Percentiles rank a stretch among this genome's conserved stretches.
Evolutionary conservation across 1,140 invertebrate genomes (phyloP).

Genomic region (Ephestia elutella): DNA sequence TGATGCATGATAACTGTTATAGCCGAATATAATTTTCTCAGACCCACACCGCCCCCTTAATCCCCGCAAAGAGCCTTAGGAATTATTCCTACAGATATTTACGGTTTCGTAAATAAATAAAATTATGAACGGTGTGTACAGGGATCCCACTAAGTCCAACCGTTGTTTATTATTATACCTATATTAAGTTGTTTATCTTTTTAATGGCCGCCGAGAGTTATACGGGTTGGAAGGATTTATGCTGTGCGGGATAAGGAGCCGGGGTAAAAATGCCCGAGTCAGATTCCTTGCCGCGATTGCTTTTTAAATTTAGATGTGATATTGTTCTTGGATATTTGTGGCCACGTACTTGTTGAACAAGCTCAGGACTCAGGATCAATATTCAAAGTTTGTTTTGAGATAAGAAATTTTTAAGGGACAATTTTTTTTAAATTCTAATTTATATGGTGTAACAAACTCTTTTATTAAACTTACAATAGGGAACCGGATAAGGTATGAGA

Average conservation of each 20-base stretch:
- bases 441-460: too few relatives aligned
- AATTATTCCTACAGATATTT: slow-evolving; percentile 72
- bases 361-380: background rate
- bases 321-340: slow-evolving; percentile 28
- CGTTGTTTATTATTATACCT: slow-evolving; percentile 71
- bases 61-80: slow-evolving; percentile 72
- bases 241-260: slow-evolving; percentile 55
- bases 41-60: slow-evolving; percentile 65
- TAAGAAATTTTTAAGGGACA: too few relatives aligned
- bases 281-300: slow-evolving; percentile 64
- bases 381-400: background rate
- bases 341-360: background rate
- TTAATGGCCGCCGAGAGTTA: slow-evolving; percentile 69
- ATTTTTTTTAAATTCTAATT: too few relatives aligned
- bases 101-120: slow-evolving; percentile 72
- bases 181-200: slow-evolving; percentile 74
- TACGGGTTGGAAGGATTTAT: slow-evolving; percentile 67
- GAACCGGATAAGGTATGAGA: too few relatives aligned
- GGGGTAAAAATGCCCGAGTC: slow-evolving; percentile 52
- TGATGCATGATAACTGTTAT: slow-evolving; percentile 75
- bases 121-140: slow-evolving; percentile 65
- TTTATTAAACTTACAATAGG: too few relatives aligned
- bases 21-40: slow-evolving; percentile 73
- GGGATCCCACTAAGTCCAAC: slow-evolving; percentile 58
- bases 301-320: slow-evolving; percentile 66